Evolutionary conservation across 2,888 invertebrate species (phyloP).

Genomic region (Melanchra persicariae): DNA sequence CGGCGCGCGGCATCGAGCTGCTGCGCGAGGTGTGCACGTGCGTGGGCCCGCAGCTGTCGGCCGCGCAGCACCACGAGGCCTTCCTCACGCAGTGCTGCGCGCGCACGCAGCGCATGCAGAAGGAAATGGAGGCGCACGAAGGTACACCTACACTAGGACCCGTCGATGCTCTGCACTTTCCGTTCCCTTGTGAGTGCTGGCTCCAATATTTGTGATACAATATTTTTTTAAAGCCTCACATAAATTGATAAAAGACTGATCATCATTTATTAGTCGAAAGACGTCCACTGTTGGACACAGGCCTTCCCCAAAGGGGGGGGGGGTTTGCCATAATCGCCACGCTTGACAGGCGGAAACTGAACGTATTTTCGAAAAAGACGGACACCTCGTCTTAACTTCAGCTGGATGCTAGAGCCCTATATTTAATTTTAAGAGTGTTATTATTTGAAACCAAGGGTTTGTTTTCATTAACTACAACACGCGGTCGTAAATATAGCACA

Average conservation of each 20-base stretch:
- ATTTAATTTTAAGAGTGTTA: neutral
- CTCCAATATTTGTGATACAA: neutral
- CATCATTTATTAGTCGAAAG: too few species aligned
- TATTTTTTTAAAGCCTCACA: too few species aligned
- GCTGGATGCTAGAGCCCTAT: neutral
- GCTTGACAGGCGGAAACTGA: too few species aligned
- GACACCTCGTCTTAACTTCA: neutral
- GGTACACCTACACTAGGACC: conserved; percentile 66
- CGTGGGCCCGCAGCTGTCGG: conserved; percentile 96
- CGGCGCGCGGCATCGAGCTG: conserved; percentile 97
- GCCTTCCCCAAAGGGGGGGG: too few species aligned
- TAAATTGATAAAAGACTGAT: too few species aligned
- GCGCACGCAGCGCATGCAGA: conserved; percentile 96
- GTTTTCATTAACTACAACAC: neutral
- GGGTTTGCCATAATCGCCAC: too few species aligned
- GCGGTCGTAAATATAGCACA: neutral
- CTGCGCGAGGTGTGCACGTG: conserved; percentile 98
- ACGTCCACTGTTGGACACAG: too few species aligned
- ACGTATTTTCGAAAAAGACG: too few species aligned
- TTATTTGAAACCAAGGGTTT: neutral
- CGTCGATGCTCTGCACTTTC: neutral
- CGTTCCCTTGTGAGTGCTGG: neutral
- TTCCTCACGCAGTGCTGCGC: conserved; percentile 98
- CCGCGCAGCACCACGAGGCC: conserved; percentile 96
- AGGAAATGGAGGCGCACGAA: conserved; percentile 92